Conservation (phyloP, 2,797 vertebrate species). For the Epinephelus malabaricus region DNA sequence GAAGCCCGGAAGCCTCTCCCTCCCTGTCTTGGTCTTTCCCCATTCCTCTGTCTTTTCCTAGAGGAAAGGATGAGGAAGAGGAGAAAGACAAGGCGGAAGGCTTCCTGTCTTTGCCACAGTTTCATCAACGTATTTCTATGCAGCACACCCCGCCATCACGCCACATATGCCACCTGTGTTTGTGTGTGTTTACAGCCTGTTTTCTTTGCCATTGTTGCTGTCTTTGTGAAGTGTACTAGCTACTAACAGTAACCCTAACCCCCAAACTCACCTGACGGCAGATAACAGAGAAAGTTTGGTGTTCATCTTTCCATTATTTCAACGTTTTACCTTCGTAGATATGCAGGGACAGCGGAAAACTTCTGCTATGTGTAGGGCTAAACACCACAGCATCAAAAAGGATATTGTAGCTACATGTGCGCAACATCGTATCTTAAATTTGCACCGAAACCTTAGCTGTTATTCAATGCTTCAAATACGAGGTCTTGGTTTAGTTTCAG, state of each 20-base stretch:
- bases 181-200: conserved; percentile 52
- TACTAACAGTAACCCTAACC: conserved; percentile 67
- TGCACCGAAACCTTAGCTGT: not conserved
- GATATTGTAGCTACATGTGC: not conserved
- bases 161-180: conserved; percentile 64
- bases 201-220: conserved; percentile 37
- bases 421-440: not conserved
- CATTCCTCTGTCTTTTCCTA: not conserved
- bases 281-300: not conserved
- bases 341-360: not conserved
- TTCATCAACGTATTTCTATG: conserved; percentile 80
- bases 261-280: conserved; percentile 41
- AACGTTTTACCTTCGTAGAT: not conserved
- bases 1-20: conserved; percentile 56
- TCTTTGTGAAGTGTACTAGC: conserved; percentile 56
- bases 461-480: not conserved
- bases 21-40: conserved; percentile 42
- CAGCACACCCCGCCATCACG: conserved; percentile 75
- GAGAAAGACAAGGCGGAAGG: conserved; percentile 49
- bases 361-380: accelerated
- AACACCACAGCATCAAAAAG: not conserved
- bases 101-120: conserved; percentile 73
- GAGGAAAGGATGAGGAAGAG: conserved; percentile 51
- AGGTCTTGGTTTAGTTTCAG: conserved; percentile 18
- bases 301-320: not conserved